Conservation (phyloP, 1,140 invertebrate genomes). For the Dendroctonus ponderosae region DNA sequence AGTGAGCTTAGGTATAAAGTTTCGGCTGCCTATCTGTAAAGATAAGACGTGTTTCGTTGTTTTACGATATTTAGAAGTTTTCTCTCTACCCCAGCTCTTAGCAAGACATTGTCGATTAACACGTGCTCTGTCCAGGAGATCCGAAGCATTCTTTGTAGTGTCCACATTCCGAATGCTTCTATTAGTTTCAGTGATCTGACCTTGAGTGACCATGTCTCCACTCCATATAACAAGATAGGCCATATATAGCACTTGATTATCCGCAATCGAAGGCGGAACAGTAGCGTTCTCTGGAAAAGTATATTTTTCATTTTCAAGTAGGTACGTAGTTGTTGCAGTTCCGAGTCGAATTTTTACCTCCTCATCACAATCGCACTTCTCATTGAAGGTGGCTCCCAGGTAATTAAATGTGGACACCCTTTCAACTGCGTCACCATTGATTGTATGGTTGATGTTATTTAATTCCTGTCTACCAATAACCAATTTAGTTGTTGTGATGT, state of each 20-base stretch:
- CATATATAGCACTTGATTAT: constrained; percentile 13
- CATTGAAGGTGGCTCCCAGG: background rate
- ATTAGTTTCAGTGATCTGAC: background rate
- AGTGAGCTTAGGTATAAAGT: background rate
- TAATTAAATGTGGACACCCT: constrained; percentile 6
- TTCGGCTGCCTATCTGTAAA: background rate
- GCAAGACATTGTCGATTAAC: constrained; percentile 6
- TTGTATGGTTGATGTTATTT: background rate
- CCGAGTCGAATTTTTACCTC: constrained; percentile 3
- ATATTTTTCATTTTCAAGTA: constrained; percentile 3
- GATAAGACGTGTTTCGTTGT: background rate
- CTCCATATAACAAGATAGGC: constrained; percentile 12
- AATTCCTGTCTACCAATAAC: background rate
- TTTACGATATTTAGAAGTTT: constrained; percentile 3
- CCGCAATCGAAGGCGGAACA: background rate
- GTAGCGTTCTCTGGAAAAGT: constrained; percentile 6
- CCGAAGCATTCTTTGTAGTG: constrained; percentile 10
- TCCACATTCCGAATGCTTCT: constrained; percentile 17
- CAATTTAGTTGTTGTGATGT: constrained; percentile 5
- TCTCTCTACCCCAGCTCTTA: constrained; percentile 1
- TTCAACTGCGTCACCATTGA: background rate
- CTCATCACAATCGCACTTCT: background rate
- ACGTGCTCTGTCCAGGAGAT: constrained; percentile 11
- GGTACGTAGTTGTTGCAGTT: constrained; percentile 5
- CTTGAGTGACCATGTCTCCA: constrained; percentile 9